phyloP scores from a whole-genome alignment of 2,797 vertebrate genomes.

The Holocentrus rufus region DNA sequence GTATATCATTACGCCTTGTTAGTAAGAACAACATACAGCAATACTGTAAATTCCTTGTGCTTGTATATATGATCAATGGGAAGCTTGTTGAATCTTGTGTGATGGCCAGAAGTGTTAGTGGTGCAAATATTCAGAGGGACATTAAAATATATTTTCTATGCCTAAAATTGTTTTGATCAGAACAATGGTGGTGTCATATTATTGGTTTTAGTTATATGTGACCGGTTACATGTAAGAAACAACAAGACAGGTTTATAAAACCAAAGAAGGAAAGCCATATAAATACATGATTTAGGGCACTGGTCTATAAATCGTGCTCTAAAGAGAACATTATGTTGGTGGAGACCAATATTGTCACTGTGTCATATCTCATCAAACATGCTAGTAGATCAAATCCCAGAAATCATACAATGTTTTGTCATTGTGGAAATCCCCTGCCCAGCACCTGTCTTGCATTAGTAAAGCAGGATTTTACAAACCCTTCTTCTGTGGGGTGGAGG shows the following conservation, averaged over 20 bases:
- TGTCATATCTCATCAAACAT: constrained; percentile 30
- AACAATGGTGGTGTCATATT: constrained; percentile 44
- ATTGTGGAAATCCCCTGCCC: constrained; percentile 12
- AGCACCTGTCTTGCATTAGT: constrained; percentile 8
- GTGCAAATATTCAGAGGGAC: constrained; percentile 34
- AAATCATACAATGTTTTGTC: constrained; percentile 8
- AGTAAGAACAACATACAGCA: constrained; percentile 82
- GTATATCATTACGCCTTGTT: constrained; percentile 76
- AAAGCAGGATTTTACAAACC: constrained; percentile 6
- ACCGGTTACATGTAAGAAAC: constrained; percentile 43
- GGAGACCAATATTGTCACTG: constrained; percentile 41
- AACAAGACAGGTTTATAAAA: constrained; percentile 63
- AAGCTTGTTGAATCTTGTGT: constrained; percentile 8
- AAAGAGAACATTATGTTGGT: constrained; percentile 24
- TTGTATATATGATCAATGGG: neutral
- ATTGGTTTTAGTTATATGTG: constrained; percentile 22
- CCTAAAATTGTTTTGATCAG: constrained; percentile 23
- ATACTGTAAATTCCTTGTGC: constrained; percentile 82
- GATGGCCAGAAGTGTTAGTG: constrained; percentile 12
- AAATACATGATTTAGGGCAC: constrained; percentile 38
- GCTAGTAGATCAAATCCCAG: neutral
- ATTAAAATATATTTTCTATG: constrained; percentile 36
- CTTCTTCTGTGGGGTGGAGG: neutral
- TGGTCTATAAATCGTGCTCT: constrained; percentile 42
- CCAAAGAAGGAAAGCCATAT: constrained; percentile 85